Base-by-base conservation (phyloP, 2,797 vertebrate genomes). In the Rhabdomys pumilio region DNA sequence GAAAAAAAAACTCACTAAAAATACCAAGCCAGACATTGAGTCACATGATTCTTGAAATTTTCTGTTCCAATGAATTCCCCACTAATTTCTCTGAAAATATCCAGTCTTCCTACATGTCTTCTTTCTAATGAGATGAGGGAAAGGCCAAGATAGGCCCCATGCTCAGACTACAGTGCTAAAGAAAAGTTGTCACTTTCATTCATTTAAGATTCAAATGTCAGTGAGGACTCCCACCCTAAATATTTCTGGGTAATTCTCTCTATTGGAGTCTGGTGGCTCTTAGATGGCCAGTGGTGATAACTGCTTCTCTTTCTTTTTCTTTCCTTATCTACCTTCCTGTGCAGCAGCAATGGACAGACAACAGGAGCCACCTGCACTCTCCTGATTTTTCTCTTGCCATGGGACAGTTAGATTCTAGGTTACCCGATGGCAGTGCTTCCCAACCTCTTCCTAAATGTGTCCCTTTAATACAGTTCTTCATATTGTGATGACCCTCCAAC, bases 161-260 rank as follows among this genome's bases (percentile, higher is more conserved):
- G 3, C 63, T 41, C 26, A 57, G n/a, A 38, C 50, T 2, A 4
- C 82, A 53, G 44, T 76, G 8, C 38, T 47, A 47, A 80, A 53
- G 9, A 55, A 55, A 9, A 20, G 13, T 47, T 44, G 29, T 44
- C 6, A 72, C 15, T 77, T 77, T 4, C 26, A 13, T 24, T 15
- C 6, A 15, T 38, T 44, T 19, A 22, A 76, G 61, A 67, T 7
- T 72, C 69, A 65, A 1, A 0, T 3, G 24, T 17, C 17, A 24
- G 44, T 67, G 26, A 17, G 14, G 2, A 72, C 50, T 61, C 31
- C 67, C 38, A 20, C 3, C 41, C 31, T 75, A 24, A 22, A 34
- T 81, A 65, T 95, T 75, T 96, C 34, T 0, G 0, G 77, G 26
- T 67, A 77, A 67, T 92, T 90, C 22, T 94, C 17, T 79, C 79